Evolutionary conservation across 2,113 vertebrate genomes (phyloP), one percentile per base, ranked within the genome.

Genomic region (Capreolus pygargus): DNA sequence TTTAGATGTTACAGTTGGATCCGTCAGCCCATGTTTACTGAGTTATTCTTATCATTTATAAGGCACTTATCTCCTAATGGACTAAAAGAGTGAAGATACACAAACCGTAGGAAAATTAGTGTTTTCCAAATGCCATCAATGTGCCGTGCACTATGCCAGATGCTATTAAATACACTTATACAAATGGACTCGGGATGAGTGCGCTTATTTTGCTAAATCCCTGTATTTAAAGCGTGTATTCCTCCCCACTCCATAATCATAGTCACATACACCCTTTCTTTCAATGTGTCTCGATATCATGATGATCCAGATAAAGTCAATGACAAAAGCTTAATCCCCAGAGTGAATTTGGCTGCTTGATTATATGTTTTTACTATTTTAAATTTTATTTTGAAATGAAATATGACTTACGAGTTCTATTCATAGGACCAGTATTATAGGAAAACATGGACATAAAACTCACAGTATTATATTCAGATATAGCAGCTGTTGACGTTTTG

Each of bases 61-160:
- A 60, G 81, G 43, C 82, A 15, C 43, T 52, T 36, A 15, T 43
- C 39, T 43, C 14, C 33, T 87, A 13, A 25, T 27, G 58, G 57
- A 33, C 39, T 9, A 5, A 5, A 39, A 47, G 43, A 6, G 19
- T 21, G 57, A 33, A 7, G 74, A 6, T 11, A 1, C 13, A 1
- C 13, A 43, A 28, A n/a, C 19, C 19, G 0, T 7, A 23, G 1
- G 2, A 57, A n/a, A 15, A 21, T 23, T 19, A 43, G 54, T 0
- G 9, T 30, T 21, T 57, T 52, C 25, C 23, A 10, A 30, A 12
- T 67, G 45, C 36, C 57, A 36, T 27, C 17, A 2, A 14, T 5
- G 23, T 36, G 30, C 36, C 0, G 0, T 28, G 50, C 4, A 7
- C 14, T 5, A 1, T 17, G 1, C 27, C n/a, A 60, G 79, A 25